Conservation (phyloP, 2,113 vertebrate species). For the Pavo muticus region DNA sequence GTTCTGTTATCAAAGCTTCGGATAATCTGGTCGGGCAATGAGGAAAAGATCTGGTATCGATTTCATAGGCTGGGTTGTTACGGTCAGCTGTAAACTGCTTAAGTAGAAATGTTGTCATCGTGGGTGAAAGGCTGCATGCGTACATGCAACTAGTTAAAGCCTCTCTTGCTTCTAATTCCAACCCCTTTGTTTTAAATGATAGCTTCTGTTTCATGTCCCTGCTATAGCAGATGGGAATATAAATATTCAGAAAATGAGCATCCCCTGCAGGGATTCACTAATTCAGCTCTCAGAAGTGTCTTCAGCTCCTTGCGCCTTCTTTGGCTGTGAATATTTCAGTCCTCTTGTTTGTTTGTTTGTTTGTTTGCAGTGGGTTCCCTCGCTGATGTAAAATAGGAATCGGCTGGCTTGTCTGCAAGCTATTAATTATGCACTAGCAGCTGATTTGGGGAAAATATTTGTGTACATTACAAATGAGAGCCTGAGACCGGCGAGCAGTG, state of each 20-base stretch:
- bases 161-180: neutral
- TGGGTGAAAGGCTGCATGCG: neutral
- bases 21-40: constrained; percentile 41
- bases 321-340: neutral
- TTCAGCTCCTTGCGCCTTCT: neutral
- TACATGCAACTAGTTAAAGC: neutral
- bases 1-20: constrained; percentile 54
- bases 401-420: neutral
- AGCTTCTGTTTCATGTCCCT: neutral
- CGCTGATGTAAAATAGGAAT: neutral
- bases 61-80: neutral
- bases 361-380: neutral
- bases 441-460: neutral
- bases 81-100: neutral
- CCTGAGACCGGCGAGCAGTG: neutral
- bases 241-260: constrained; percentile 14
- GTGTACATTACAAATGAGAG: neutral
- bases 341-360: neutral
- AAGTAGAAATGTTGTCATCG: rapidly evolving
- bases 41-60: neutral
- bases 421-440: constrained; percentile 6
- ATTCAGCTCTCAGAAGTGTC: neutral
- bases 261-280: constrained; percentile 16
- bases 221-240: constrained; percentile 20
- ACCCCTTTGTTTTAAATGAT: neutral